Evolutionary conservation across 2,888 invertebrate genomes (phyloP), one percentile per base, ranked within the genome.

Genomic region (Asteroscopus sphinx): DNA sequence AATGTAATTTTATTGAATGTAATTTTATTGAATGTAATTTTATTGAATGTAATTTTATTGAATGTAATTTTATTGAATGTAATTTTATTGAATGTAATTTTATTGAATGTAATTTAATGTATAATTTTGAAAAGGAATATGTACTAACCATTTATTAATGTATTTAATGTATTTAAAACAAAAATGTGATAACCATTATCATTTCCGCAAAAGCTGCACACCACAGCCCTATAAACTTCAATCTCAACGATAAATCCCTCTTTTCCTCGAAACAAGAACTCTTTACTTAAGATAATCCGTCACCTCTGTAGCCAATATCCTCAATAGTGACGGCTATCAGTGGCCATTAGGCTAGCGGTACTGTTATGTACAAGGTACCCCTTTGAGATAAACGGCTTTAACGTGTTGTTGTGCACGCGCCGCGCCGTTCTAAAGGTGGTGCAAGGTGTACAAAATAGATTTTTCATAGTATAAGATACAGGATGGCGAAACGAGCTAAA

Each of bases 381-480:
- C 9, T 76, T 49, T 11, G n/a, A 76, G 85, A 88, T 89, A 86
- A 83, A 69, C 63, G 68, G 73, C 78, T 76, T 76, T 77, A 64
- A 77, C 68, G 52, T 61, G 67, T 69, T 63, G 32, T 48, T 56
- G 78, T 65, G 82, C 87, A 82, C 81, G 81, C 80, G 82, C 76
- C 76, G 42, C 46, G 42, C 46, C 49, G 48, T 49, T 55, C 39
- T 60, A 53, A 36, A 32, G 39, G 30, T 68, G 67, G 68, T 53
- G 11, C 46, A 73, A 73, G 41, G 32, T 60, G 17, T 13, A 67
- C 53, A 35, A 68, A 42, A n/a, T 12, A 6, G 2, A n/a, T n/a
- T n/a, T n/a, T n/a, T n/a, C n/a, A n/a, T n/a, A n/a, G n/a, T 28
- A 28, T 28, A 25, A 25, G 25, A 25, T 25, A 3, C 25, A 25